Conservation (phyloP, 2,113 vertebrate species). For the Microtus oregoni region DNA sequence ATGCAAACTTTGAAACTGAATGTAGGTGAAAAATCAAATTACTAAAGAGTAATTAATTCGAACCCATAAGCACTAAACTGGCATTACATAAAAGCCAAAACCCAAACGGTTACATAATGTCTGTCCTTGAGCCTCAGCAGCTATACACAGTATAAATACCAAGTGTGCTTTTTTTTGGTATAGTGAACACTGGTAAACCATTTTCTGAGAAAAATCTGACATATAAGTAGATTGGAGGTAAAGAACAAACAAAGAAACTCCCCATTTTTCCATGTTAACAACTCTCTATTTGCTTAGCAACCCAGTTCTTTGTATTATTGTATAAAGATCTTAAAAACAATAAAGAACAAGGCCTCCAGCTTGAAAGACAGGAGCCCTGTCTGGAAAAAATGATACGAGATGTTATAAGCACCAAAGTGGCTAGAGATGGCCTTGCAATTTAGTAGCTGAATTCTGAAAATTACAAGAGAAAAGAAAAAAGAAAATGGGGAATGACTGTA, state of each 20-base stretch:
- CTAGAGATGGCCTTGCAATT: constrained; percentile 55
- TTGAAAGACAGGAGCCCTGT: constrained; percentile 15
- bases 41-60: constrained; percentile 37
- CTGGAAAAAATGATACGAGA: constrained; percentile 33
- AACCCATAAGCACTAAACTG: constrained; percentile 26
- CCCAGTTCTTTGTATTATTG: not conserved
- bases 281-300: constrained; percentile 41
- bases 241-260: constrained; percentile 47
- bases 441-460: constrained; percentile 55
- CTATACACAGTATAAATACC: constrained; percentile 16
- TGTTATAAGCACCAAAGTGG: constrained; percentile 57
- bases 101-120: not conserved
- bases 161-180: not conserved
- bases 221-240: constrained; percentile 20
- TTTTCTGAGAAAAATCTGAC: constrained; percentile 52
- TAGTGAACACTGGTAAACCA: constrained; percentile 13
- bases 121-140: constrained; percentile 1
- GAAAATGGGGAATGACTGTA: constrained; percentile 16
- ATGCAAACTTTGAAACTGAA: not conserved
- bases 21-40: constrained; percentile 34
- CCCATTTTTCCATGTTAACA: constrained; percentile 2
- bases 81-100: not conserved
- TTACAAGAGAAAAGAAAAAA: constrained; percentile 45
- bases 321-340: constrained; percentile 42
- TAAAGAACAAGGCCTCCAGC: constrained; percentile 46